Evolutionary conservation across 2,888 invertebrate species (phyloP), one percentile per base, ranked within the genome.

Genomic region (Rhingia campestris): DNA sequence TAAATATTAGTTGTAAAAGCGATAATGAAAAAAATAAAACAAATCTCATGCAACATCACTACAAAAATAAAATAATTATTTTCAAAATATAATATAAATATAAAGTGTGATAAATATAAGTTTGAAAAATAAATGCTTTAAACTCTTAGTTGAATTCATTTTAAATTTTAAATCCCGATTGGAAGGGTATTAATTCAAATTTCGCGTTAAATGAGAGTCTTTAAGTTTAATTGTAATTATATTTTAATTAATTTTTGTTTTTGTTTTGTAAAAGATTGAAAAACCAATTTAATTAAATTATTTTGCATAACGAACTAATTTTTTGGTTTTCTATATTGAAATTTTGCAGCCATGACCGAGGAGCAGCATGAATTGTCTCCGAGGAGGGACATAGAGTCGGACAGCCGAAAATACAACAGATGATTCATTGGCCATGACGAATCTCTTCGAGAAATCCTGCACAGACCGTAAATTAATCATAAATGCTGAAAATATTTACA

Each of bases 1-100:
- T 87, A 43, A 72, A 72, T 77, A 89, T 89, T 89, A 90, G 88
- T 89, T 88, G 87, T 88, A 88, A 89, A 90, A 90, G 89, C 89
- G 86, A 87, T 88, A 89, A 88, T 89, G 87, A 90, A 90, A 90
- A 88, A 89, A 91, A 88, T 89, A 91, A 91, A 90, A 88, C 90
- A 90, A 91, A 90, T 90, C 91, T 90, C 91, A 91, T 90, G 90
- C 90, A 90, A 90, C 89, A 89, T 89, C 86, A 88, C 87, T 90
- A 90, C 87, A 89, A 88, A 87, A 81, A 86, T 87, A 86, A 86
- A 76, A 80, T 6, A 53, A 9, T 53, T 5, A 22, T 35, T 35
- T 53, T 66, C 14, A 45, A 54, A 43, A 67, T 22, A 35, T 37
- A 67, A 43, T 35, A 67, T 14, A 33, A 41, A 30, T 22, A 22